Percentiles rank a stretch among this genome's conserved stretches.
These are phyloP conservation scores for Hyles lineata DNA, from an alignment of 2,888 invertebrate genomes.

Conservation along the genomic window DNA sequence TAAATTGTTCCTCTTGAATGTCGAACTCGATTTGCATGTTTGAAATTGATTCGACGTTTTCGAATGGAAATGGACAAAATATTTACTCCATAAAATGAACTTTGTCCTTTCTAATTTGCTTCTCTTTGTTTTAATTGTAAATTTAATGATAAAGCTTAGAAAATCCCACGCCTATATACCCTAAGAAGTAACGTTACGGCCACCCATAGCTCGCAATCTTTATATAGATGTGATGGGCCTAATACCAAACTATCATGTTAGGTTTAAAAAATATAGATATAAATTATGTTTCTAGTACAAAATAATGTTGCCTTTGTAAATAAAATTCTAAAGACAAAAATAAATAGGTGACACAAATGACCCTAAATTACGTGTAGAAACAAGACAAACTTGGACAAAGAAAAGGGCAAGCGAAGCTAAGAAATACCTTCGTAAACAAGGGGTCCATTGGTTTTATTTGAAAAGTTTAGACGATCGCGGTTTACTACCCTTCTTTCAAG, in stretches of 20 bases:
- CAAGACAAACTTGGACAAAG: conserved; percentile 66
- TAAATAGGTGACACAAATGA: conserved; percentile 25
- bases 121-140: too few relatives aligned
- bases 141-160: too few relatives aligned
- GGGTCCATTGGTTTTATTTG: conserved; percentile 75
- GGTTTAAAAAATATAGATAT: not conserved
- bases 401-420: conserved; percentile 63
- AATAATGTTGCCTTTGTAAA: not conserved
- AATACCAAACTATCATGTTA: too few relatives aligned
- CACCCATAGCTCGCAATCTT: too few relatives aligned
- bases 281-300: not conserved
- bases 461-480: conserved; percentile 72
- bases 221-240: too few relatives aligned
- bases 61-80: too few relatives aligned
- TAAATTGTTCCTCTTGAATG: not conserved
- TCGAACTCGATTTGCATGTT: too few relatives aligned
- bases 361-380: conserved; percentile 45
- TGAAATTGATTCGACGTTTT: too few relatives aligned
- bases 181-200: too few relatives aligned
- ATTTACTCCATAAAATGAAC: too few relatives aligned
- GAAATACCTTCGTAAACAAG: conserved; percentile 70
- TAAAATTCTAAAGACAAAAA: conserved; percentile 7
- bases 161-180: too few relatives aligned
- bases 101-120: too few relatives aligned
- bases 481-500: conserved; percentile 60